Evolutionary conservation across 2,797 vertebrate species (phyloP).

Genomic region (Macrochelys suwanniensis): DNA sequence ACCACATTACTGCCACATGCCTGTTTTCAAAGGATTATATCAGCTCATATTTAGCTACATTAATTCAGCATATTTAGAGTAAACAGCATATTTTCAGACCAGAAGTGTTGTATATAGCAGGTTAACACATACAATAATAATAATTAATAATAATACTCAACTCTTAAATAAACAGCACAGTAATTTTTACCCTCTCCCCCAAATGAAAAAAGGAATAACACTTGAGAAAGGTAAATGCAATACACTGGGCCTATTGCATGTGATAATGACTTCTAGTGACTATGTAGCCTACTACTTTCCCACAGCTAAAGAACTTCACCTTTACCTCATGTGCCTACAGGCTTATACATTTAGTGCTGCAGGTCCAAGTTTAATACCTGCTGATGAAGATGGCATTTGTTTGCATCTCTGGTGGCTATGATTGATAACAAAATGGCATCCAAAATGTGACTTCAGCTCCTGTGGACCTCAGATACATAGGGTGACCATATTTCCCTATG

Average conservation of each 20-base stretch:
- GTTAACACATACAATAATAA: constrained; percentile 55
- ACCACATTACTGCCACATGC: constrained; percentile 45
- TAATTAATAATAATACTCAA: constrained; percentile 52
- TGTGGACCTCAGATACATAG: not conserved
- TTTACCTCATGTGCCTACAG: not conserved
- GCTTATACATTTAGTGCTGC: rapidly evolving
- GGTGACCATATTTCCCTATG: too few species aligned
- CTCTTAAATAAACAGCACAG: constrained; percentile 53
- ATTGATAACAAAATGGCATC: not conserved
- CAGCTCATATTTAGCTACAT: constrained; percentile 57
- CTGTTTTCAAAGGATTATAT: constrained; percentile 60
- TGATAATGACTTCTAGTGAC: not conserved
- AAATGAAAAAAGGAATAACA: not conserved
- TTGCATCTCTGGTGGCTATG: not conserved
- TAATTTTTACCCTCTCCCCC: constrained; percentile 35
- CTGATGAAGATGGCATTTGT: not conserved
- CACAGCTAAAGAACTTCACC: not conserved
- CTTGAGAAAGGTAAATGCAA: constrained; percentile 1
- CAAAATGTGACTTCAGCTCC: not conserved
- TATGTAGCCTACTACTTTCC: not conserved
- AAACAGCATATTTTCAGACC: constrained; percentile 74
- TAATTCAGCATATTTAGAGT: constrained; percentile 61
- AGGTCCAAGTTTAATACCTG: not conserved
- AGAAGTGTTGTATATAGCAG: constrained; percentile 66
- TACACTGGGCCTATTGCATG: not conserved